A percentile compares a stretch with the other conserved stretches of the same genome.
These are phyloP conservation scores for Nephotettix cincticeps DNA, from an alignment of 1,140 invertebrate species.

Conservation along the genomic window DNA sequence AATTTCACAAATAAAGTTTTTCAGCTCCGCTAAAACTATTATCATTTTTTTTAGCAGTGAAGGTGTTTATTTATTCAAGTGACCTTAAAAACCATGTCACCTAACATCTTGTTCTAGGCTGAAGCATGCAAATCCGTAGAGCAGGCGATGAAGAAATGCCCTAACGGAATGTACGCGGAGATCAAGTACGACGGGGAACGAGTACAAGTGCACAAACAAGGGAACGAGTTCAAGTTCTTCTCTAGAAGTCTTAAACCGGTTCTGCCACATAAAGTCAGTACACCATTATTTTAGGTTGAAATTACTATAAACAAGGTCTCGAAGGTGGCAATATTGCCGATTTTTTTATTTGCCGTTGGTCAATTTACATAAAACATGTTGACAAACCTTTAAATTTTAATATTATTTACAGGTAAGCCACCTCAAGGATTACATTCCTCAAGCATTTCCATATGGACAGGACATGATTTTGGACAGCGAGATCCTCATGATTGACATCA, in stretches of 20 bases:
- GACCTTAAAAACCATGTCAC: too few species aligned
- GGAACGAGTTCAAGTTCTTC: conserved; percentile 83
- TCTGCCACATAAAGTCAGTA: conserved; percentile 79
- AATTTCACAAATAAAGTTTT: too few species aligned
- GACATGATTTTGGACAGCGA: conserved; percentile 91
- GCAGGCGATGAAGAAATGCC: conserved; percentile 88
- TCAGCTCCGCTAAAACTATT: too few species aligned
- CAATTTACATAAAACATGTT: too few species aligned
- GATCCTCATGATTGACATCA: conserved; percentile 85
- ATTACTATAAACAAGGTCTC: too few species aligned
- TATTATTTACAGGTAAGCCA: conserved; percentile 26
- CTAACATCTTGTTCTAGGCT: conserved; percentile 56
- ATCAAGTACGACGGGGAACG: conserved; percentile 95
- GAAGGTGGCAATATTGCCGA: too few species aligned
- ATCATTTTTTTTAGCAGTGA: too few species aligned
- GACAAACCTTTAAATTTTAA: too few species aligned
- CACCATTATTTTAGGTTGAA: too few species aligned
- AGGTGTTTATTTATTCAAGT: too few species aligned
- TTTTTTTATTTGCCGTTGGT: too few species aligned
- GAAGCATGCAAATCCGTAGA: conserved; percentile 88
- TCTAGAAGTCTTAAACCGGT: conserved; percentile 91
- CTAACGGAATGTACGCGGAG: conserved; percentile 87
- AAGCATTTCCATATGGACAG: conserved; percentile 83
- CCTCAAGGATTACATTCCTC: conserved; percentile 76
- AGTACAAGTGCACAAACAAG: conserved; percentile 86